Evolutionary conservation across 2,113 vertebrate species (phyloP), one percentile per base, ranked within the genome.

Genomic region (Misgurnus anguillicaudatus): DNA sequence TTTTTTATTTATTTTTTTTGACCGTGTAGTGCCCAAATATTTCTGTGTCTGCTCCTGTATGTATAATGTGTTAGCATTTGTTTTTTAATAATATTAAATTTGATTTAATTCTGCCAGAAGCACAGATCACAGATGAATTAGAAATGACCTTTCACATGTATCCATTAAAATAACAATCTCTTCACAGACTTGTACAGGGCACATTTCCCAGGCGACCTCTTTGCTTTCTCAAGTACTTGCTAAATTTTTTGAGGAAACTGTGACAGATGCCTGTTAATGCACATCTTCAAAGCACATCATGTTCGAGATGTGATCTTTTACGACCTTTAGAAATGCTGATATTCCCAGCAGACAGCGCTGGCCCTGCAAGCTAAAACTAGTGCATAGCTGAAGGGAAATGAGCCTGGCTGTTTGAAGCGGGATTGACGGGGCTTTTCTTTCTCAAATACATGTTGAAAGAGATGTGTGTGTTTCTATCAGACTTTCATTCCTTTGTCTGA

Each of bases 401-500:
- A 57, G 53, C 41, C 45, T 41, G 42, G 9, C 4, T 75, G 57
- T 14, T 45, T 75, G 8, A 41, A 41, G 8, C 24, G 36, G 39
- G 19, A 31, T 24, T 8, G 42, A 57, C 14, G 45, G 64, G 16
- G 17, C 6, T 19, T 39, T 51, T 41, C n/a, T 45, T 16, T 55
- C 48, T 55, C 36, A 58, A 21, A 58, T 16, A 31, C 36, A 47
- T 36, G 31, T 1, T 16, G 75, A 21, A 13, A 8, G 68, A 31
- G 47, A 21, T 81, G 75, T 61, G 70, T 79, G 55, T 19, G 58
- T 48, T 3, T 24, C 14, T 17, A 85, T 90, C 86, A 88, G 85
- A 55, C 76, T 81, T 82, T 85, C 88, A 91, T 92, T 91, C 88
- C 85, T 89, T 75, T 64, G 78, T 82, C 84, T 65, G 57, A 86